These are phyloP conservation scores for Melanargia galathea DNA, from an alignment of 2,888 invertebrate genomes.

Conservation along the genomic window DNA sequence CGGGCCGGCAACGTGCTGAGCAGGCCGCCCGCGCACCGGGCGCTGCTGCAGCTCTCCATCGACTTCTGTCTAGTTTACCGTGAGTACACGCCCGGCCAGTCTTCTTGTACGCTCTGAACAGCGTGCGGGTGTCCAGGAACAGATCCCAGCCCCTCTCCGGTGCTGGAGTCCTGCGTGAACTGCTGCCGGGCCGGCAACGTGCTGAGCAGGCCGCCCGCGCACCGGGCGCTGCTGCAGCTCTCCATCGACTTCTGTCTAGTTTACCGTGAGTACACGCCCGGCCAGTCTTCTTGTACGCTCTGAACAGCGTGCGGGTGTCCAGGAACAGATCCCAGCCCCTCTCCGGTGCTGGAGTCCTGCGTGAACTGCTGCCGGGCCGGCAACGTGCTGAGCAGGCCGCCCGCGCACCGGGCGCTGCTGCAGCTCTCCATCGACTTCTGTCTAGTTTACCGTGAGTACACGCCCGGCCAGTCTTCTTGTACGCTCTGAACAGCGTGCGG, in stretches of 20 bases:
- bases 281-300: not conserved
- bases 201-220: slow-evolving; percentile 56
- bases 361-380: slow-evolving; percentile 45
- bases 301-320: too few species aligned
- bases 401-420: slow-evolving; percentile 56
- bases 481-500: too few species aligned
- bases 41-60: slow-evolving; percentile 61
- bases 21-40: slow-evolving; percentile 55
- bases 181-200: slow-evolving; percentile 51
- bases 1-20: slow-evolving; percentile 52
- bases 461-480: not conserved
- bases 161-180: slow-evolving; percentile 44
- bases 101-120: not conserved
- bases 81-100: too few species aligned
- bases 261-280: slow-evolving; percentile 59
- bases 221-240: slow-evolving; percentile 60
- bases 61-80: slow-evolving; percentile 65
- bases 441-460: slow-evolving; percentile 60
- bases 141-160: slow-evolving; percentile 39
- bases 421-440: slow-evolving; percentile 67
- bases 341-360: slow-evolving; percentile 42
- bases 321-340: slow-evolving; percentile 43
- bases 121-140: too few species aligned
- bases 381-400: slow-evolving; percentile 57
- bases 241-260: slow-evolving; percentile 64